Conservation (phyloP, 53 echinoderm and acorn worm genomes). For the Paelopatides confundens region DNA sequence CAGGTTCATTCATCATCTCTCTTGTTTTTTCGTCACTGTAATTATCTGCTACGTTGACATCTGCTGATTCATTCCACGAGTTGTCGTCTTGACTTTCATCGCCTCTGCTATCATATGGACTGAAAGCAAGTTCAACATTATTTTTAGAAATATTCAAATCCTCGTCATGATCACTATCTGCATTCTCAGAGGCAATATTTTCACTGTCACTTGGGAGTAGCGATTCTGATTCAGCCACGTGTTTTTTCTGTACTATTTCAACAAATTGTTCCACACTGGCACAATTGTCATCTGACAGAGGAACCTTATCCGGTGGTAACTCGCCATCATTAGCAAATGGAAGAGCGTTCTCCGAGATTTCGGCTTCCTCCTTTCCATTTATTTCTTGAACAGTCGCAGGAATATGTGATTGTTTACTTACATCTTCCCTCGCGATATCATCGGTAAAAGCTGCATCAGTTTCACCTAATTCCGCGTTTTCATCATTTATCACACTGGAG, state of each 20-base stretch:
- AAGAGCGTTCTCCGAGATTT: not conserved
- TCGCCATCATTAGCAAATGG: too few species aligned
- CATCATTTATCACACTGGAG: not conserved
- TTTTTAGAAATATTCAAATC: not conserved
- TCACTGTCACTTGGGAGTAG: not conserved
- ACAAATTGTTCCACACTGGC: not conserved
- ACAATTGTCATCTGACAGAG: not conserved
- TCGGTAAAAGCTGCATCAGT: too few species aligned
- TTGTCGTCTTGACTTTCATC: too few species aligned
- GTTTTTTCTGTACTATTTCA: not conserved
- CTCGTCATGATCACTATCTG: not conserved
- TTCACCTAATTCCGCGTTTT: not conserved
- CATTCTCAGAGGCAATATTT: not conserved
- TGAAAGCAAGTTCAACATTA: not conserved
- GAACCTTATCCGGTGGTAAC: too few species aligned
- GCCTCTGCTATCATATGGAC: not conserved
- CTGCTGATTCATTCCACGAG: too few species aligned
- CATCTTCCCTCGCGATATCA: too few species aligned
- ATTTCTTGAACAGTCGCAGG: too few species aligned
- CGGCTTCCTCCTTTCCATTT: not conserved
- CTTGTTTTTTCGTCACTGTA: not conserved
- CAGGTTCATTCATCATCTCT: not conserved
- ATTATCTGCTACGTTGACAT: too few species aligned
- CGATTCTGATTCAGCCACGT: not conserved
- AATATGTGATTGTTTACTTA: too few species aligned